These are phyloP conservation scores for Caenorhabditis sp. DNA, from an alignment of 2,888 invertebrate genomes.

Conservation along the genomic window DNA sequence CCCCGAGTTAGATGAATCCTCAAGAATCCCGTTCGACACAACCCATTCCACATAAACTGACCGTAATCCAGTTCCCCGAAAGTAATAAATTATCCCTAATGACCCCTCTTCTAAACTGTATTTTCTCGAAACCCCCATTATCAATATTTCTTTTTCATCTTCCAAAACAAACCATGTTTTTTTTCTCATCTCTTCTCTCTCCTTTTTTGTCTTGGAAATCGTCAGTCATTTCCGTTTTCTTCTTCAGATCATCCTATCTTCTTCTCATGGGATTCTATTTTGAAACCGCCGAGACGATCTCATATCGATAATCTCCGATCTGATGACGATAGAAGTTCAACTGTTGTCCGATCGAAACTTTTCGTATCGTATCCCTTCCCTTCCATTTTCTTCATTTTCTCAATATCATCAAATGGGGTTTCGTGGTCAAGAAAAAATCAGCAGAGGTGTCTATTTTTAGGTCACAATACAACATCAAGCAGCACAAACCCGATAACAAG, in stretches of 20 bases:
- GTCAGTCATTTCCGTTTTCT: slow-evolving; percentile 30
- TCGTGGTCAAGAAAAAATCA: slow-evolving; percentile 20
- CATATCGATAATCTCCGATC: slow-evolving; percentile 62
- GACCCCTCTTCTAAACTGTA: slow-evolving; percentile 3
- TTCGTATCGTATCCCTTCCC: slow-evolving; percentile 42
- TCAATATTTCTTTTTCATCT: slow-evolving; percentile 20
- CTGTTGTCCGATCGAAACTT: slow-evolving; percentile 36
- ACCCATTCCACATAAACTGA: neutral
- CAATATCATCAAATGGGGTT: slow-evolving; percentile 41
- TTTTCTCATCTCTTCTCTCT: neutral
- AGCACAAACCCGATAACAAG: slow-evolving; percentile 7
- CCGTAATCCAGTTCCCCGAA: neutral
- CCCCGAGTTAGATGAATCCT: no score
- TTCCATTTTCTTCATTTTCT: slow-evolving; percentile 2
- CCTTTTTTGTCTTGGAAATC: slow-evolving; percentile 24
- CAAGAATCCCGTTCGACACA: neutral
- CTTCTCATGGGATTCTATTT: slow-evolving; percentile 30
- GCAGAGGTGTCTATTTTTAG: slow-evolving; percentile 43
- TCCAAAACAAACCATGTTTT: slow-evolving; percentile 14
- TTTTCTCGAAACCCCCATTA: neutral
- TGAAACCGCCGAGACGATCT: slow-evolving; percentile 35
- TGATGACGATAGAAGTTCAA: slow-evolving; percentile 62
- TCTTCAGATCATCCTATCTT: slow-evolving; percentile 5
- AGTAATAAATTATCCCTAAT: slow-evolving; percentile 6
- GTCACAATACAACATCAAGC: slow-evolving; percentile 34